These are phyloP conservation scores for Drosophila malerkotliana DNA, from an alignment of 1,140 invertebrate species.

Conservation along the genomic window DNA sequence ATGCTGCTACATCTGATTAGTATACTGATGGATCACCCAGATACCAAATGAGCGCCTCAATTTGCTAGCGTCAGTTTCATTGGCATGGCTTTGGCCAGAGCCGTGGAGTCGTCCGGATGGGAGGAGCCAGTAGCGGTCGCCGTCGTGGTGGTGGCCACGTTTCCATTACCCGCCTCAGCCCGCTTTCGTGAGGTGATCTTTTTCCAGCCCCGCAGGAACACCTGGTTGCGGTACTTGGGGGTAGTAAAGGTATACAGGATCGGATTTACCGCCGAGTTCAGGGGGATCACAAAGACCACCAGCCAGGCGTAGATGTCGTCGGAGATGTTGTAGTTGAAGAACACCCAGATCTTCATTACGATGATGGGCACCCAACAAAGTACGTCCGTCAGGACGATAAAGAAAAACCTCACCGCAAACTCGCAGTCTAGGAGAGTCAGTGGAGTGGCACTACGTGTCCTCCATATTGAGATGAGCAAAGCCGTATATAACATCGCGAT, in stretches of 20 bases:
- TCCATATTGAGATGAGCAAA: conserved; percentile 88
- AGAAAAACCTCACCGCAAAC: conserved; percentile 89
- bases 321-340: conserved; percentile 86
- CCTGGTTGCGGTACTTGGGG: conserved; percentile 87
- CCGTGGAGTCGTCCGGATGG: conserved; percentile 73
- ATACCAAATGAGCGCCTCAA: conserved; percentile 6
- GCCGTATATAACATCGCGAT: conserved; percentile 87
- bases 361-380: conserved; percentile 91
- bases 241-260: conserved; percentile 92
- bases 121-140: conserved; percentile 78
- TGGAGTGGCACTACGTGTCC: conserved; percentile 86
- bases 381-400: conserved; percentile 90
- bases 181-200: conserved; percentile 76
- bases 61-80: conserved; percentile 55
- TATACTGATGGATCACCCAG: conserved; percentile 18
- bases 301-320: conserved; percentile 90
- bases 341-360: conserved; percentile 87
- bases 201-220: conserved; percentile 81
- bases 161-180: conserved; percentile 58
- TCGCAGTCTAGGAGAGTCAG: conserved; percentile 87
- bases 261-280: conserved; percentile 92
- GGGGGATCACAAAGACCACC: conserved; percentile 90
- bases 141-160: conserved; percentile 71
- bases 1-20: conserved; percentile 35
- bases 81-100: conserved; percentile 58